Evolutionary conservation across 1,140 invertebrate species (phyloP).

Genomic region (Drosophila busckii): DNA sequence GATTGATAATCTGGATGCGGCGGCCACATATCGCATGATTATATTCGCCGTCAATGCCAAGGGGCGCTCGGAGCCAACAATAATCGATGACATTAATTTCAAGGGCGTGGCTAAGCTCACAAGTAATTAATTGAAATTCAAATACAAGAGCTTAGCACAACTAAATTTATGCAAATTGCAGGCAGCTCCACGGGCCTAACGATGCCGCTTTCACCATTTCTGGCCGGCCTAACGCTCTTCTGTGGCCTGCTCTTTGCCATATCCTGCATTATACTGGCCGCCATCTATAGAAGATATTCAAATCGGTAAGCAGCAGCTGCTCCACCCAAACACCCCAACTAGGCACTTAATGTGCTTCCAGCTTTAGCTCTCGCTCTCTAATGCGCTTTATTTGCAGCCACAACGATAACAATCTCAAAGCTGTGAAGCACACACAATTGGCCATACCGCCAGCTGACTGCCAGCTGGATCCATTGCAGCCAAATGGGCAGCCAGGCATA

Average conservation of each 20-base stretch:
- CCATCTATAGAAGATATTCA: conserved; percentile 83
- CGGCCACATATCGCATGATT: conserved; percentile 86
- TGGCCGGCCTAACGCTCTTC: conserved; percentile 85
- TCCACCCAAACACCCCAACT: too few species aligned
- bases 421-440: conserved; percentile 76
- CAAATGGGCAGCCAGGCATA: conserved; percentile 38
- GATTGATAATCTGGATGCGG: conserved; percentile 88
- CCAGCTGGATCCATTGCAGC: conserved; percentile 74
- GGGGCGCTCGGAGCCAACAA: conserved; percentile 88
- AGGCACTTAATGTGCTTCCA: conserved; percentile 16
- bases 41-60: conserved; percentile 91
- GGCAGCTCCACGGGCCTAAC: conserved; percentile 79
- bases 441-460: conserved; percentile 76
- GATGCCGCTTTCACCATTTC: conserved; percentile 85
- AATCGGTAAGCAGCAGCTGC: too few species aligned
- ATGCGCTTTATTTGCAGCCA: conserved; percentile 65
- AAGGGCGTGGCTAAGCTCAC: conserved; percentile 87
- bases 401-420: conserved; percentile 76
- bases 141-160: conserved; percentile 18
- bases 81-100: conserved; percentile 90
- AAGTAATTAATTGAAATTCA: conserved; percentile 79
- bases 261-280: conserved; percentile 85
- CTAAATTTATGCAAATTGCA: conserved; percentile 49
- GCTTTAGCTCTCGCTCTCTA: conserved; percentile 21
- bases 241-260: conserved; percentile 85